These are phyloP conservation scores for Pygocentrus nattereri DNA, from an alignment of 2,797 vertebrate genomes.

Conservation along the genomic window DNA sequence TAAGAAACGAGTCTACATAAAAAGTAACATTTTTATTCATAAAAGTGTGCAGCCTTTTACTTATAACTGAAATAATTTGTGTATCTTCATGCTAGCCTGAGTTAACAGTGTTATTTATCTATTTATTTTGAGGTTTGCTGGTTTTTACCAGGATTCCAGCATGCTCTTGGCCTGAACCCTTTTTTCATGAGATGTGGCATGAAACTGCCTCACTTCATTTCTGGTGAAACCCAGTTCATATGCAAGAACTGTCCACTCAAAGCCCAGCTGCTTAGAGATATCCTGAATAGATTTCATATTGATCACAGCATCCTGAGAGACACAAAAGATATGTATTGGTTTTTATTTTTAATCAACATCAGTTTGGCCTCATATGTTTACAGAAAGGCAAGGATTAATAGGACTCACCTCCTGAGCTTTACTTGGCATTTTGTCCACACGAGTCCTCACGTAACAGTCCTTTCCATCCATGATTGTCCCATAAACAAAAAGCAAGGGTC, in stretches of 20 bases:
- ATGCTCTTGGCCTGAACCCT: slow-evolving; percentile 78
- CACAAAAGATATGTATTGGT: slow-evolving; percentile 6
- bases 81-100: background rate
- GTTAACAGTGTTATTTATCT: background rate
- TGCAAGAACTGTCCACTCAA: slow-evolving; percentile 83
- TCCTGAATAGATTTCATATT: slow-evolving; percentile 83
- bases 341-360: background rate
- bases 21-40: background rate
- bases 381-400: background rate
- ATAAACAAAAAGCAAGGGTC: slow-evolving; percentile 15
- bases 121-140: background rate
- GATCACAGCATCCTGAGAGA: slow-evolving; percentile 82
- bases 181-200: slow-evolving; percentile 75
- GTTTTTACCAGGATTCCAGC: slow-evolving; percentile 81
- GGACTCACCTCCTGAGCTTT: slow-evolving; percentile 82
- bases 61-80: background rate
- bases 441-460: slow-evolving; percentile 31
- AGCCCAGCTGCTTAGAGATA: slow-evolving; percentile 78
- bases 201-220: slow-evolving; percentile 77
- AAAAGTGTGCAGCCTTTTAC: background rate
- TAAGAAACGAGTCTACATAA: background rate
- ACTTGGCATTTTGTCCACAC: slow-evolving; percentile 78
- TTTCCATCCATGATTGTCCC: background rate
- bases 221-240: slow-evolving; percentile 82
- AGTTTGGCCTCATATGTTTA: background rate